phyloP scores from a whole-genome alignment of 2,113 vertebrate genomes.

The Hystrix cristata region DNA sequence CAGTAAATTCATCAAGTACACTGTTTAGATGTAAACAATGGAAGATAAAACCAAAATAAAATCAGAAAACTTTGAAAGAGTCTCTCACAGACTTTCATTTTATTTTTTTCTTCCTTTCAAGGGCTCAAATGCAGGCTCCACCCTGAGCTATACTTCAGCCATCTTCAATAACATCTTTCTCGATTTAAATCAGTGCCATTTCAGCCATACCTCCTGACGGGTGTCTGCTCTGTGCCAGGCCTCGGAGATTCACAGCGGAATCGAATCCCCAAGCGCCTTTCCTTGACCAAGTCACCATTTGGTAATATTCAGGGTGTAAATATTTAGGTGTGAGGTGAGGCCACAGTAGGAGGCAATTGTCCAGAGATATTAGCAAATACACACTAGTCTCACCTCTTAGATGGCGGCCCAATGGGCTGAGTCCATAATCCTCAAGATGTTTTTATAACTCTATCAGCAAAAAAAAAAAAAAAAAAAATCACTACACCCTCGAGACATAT shows the following conservation, averaged over 20 bases:
- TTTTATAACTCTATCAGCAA: not conserved
- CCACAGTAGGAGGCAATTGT: not conserved
- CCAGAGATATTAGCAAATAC: not conserved
- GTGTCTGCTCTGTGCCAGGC: not conserved
- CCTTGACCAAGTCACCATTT: not conserved
- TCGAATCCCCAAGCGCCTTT: not conserved
- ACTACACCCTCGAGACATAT: not conserved
- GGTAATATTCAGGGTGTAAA: not conserved
- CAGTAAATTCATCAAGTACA: not conserved
- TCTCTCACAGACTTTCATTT: not conserved
- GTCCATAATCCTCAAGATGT: not conserved
- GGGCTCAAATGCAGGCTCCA: not conserved
- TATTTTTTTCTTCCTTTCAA: not conserved
- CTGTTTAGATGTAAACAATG: not conserved
- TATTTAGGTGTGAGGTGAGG: not conserved
- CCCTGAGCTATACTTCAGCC: not conserved
- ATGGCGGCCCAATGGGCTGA: not conserved
- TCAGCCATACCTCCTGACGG: not conserved
- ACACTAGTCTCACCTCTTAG: not conserved
- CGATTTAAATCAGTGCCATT: not conserved
- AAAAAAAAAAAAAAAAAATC: not conserved
- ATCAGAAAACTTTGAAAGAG: constrained; percentile 47
- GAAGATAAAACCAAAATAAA: constrained; percentile 4
- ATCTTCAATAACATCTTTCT: not conserved
- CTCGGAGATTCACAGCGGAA: not conserved